Conservation (phyloP, 1,140 invertebrate genomes). For the Bilobella aurantiaca region DNA sequence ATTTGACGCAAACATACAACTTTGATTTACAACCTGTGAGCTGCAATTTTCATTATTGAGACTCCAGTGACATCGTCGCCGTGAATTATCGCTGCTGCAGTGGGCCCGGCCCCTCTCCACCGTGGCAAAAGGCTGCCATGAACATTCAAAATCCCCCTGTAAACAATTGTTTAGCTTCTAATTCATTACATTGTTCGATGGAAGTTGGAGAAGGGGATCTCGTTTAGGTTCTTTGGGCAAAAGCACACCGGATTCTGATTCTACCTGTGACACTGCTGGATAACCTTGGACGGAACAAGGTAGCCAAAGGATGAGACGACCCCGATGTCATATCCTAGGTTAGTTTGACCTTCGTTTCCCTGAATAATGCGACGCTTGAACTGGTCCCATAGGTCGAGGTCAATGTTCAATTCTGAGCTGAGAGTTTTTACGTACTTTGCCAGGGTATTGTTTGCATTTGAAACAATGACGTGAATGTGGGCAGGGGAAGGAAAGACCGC, state of each 20-base stretch:
- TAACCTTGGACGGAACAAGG: conserved; percentile 34
- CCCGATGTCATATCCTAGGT: conserved; percentile 33
- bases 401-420: neutral
- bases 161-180: conserved; percentile 34
- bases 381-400: conserved; percentile 25
- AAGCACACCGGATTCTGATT: no score
- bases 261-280: conserved; percentile 34
- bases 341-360: neutral
- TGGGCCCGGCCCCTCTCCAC: conserved; percentile 84
- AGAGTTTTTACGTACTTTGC: conserved; percentile 25
- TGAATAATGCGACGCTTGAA: conserved; percentile 32
- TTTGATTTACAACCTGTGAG: conserved; percentile 50
- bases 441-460: conserved; percentile 68
- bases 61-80: conserved; percentile 74
- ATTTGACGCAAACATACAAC: neutral
- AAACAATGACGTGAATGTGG: conserved; percentile 73
- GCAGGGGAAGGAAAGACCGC: conserved; percentile 73
- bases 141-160: conserved; percentile 79
- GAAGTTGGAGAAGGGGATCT: neutral
- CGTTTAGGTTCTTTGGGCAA: neutral
- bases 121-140: conserved; percentile 82
- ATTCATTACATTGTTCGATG: neutral
- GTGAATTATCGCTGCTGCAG: conserved; percentile 69
- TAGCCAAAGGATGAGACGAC: conserved; percentile 37
- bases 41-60: conserved; percentile 76